Conservation (phyloP, 30 jellyfish, hydroid and myxozoan species). For the Sanderia malayensis region DNA sequence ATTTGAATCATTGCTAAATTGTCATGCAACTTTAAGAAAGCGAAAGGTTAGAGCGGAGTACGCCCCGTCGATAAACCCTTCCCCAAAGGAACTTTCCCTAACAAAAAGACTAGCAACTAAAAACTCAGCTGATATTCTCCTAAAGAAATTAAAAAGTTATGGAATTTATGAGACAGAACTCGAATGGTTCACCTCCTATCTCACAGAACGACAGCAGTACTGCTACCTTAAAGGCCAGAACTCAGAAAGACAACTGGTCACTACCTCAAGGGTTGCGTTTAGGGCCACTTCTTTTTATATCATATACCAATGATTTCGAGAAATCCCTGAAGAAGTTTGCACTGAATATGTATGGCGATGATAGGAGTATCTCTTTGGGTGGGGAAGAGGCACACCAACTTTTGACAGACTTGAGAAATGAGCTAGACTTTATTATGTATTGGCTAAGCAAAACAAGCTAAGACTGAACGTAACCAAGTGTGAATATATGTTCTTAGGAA, state of each 20-base stretch:
- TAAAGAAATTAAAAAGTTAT: conserved; percentile 11
- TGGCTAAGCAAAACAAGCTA: conserved; percentile 1
- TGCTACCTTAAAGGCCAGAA: conserved; percentile 21
- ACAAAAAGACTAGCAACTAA: conserved; percentile 19
- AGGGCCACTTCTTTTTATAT: conserved; percentile 41
- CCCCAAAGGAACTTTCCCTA: conserved; percentile 12
- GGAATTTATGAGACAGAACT: conserved; percentile 21
- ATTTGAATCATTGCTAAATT: conserved; percentile 31
- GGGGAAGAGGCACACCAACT: conserved; percentile 11
- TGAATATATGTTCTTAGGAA: conserved; percentile 3
- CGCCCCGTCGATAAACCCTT: conserved; percentile 33
- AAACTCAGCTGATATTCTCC: conserved; percentile 26
- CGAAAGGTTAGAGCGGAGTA: conserved; percentile 43
- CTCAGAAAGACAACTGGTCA: conserved; percentile 20
- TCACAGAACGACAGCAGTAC: conserved; percentile 30
- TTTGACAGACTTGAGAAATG: conserved; percentile 5
- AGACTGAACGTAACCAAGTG: conserved; percentile 11
- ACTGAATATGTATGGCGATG: conserved; percentile 39
- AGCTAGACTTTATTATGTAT: neutral
- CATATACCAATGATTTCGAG: conserved; percentile 37
- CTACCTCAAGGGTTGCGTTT: conserved; percentile 43
- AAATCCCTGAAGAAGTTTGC: conserved; percentile 15
- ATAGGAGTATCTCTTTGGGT: conserved; percentile 22
- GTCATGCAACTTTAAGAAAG: conserved; percentile 45
- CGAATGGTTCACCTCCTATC: conserved; percentile 39